Conservation (phyloP, 1,140 invertebrate species). For the Chironomus tepperi region DNA sequence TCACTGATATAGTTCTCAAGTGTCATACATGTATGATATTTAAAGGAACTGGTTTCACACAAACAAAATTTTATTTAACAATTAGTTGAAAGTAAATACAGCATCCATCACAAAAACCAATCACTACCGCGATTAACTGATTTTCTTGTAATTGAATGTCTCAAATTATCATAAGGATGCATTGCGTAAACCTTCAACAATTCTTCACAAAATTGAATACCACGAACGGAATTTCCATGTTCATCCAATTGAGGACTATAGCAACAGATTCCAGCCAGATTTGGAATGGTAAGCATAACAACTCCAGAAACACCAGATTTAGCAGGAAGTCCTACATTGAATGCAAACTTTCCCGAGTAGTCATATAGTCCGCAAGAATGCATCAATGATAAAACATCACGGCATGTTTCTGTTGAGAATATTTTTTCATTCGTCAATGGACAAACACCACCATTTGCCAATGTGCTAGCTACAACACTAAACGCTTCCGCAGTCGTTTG, state of each 20-base stretch:
- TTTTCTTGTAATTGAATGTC: too few relatives aligned
- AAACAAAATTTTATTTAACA: too few relatives aligned
- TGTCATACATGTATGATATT: too few relatives aligned
- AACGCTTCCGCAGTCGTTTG: conserved; percentile 89
- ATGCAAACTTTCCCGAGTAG: conserved; percentile 95
- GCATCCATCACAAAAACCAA: too few relatives aligned
- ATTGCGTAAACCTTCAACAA: conserved; percentile 87
- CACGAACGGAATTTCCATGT: conserved; percentile 71
- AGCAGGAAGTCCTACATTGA: conserved; percentile 94
- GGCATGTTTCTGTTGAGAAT: conserved; percentile 70
- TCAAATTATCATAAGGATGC: conserved; percentile 93
- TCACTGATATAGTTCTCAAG: too few relatives aligned
- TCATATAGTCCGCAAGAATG: conserved; percentile 98
- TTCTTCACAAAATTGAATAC: conserved; percentile 86
- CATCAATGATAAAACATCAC: conserved; percentile 83
- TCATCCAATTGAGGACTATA: conserved; percentile 91
- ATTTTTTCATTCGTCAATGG: conserved; percentile 92
- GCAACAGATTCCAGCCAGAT: conserved; percentile 90
- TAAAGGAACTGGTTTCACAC: too few relatives aligned
- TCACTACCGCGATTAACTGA: too few relatives aligned
- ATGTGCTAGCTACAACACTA: conserved; percentile 86
- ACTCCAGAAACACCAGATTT: conserved; percentile 94
- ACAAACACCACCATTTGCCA: conserved; percentile 97
- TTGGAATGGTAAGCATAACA: conserved; percentile 90
- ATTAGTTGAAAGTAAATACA: too few relatives aligned